A percentile compares a stretch with the other conserved stretches of the same genome.
phyloP scores from a whole-genome alignment of 2,888 invertebrate genomes.

The Microplitis deprimator region DNA sequence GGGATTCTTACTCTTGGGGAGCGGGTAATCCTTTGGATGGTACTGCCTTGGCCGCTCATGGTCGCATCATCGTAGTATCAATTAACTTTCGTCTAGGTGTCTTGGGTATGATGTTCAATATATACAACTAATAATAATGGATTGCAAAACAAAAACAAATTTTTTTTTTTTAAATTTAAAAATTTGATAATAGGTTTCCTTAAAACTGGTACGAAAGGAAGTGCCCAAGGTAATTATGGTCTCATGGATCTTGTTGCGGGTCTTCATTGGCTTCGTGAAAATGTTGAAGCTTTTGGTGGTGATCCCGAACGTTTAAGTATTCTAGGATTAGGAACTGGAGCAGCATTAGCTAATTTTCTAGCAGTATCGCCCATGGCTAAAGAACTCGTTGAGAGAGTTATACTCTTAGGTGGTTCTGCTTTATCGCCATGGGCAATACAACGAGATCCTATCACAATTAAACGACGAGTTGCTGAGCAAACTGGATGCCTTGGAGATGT shows the following conservation, averaged over 20 bases:
- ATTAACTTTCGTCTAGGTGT: slow-evolving; percentile 93
- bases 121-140: background rate
- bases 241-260: slow-evolving; percentile 95
- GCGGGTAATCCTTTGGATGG: slow-evolving; percentile 98
- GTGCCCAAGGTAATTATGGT: slow-evolving; percentile 92
- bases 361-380: slow-evolving; percentile 95
- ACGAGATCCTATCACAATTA: slow-evolving; percentile 85
- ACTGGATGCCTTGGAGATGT: slow-evolving; percentile 88
- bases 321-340: slow-evolving; percentile 97
- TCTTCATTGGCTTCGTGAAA: slow-evolving; percentile 96
- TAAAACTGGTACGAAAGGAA: slow-evolving; percentile 90
- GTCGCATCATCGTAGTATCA: slow-evolving; percentile 89
- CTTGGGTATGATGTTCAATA: slow-evolving; percentile 77
- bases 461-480: slow-evolving; percentile 85
- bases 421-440: slow-evolving; percentile 94
- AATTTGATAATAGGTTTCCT: slow-evolving; percentile 80
- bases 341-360: slow-evolving; percentile 95
- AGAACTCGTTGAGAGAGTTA: slow-evolving; percentile 89
- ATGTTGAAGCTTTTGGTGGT: slow-evolving; percentile 95
- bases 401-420: slow-evolving; percentile 91
- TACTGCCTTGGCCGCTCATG: slow-evolving; percentile 93
- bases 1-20: slow-evolving; percentile 97
- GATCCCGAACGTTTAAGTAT: slow-evolving; percentile 93
- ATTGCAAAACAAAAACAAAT: slow-evolving; percentile 16
- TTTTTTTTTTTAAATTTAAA: background rate